Evolutionary conservation across 2,888 invertebrate genomes (phyloP).

Genomic region (Apodemia mormo): DNA sequence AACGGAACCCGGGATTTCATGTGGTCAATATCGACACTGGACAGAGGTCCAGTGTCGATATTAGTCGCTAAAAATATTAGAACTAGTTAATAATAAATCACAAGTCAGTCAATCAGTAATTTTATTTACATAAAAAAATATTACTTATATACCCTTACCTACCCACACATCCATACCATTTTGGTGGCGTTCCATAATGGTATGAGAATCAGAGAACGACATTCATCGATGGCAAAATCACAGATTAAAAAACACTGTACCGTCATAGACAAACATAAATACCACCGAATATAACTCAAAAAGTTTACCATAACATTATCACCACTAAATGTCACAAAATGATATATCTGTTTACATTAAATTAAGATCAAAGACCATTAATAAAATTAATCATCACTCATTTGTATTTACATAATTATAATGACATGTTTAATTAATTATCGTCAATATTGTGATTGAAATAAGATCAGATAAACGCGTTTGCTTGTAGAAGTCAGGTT

Average conservation of each 20-base stretch:
- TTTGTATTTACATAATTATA: constrained; percentile 76
- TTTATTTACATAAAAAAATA: constrained; percentile 18
- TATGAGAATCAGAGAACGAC: constrained; percentile 57
- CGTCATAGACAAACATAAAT: constrained; percentile 48
- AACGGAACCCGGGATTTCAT: too few relatives aligned
- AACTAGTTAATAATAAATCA: too few relatives aligned
- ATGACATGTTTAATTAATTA: constrained; percentile 76
- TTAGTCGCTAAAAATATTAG: too few relatives aligned
- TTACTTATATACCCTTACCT: constrained; percentile 73
- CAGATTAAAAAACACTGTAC: constrained; percentile 49
- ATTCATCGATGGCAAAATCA: constrained; percentile 54
- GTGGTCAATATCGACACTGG: too few relatives aligned
- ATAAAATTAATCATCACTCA: constrained; percentile 73
- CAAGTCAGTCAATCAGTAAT: neutral
- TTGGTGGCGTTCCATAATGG: constrained; percentile 81
- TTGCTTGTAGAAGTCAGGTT: constrained; percentile 67
- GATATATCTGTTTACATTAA: constrained; percentile 75
- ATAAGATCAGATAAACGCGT: constrained; percentile 63
- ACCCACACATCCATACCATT: constrained; percentile 83
- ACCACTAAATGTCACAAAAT: constrained; percentile 68
- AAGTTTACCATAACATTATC: constrained; percentile 46
- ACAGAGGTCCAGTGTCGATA: too few relatives aligned
- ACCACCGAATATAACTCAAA: constrained; percentile 54
- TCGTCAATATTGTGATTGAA: constrained; percentile 71
- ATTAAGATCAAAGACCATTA: constrained; percentile 67